Percentiles rank a stretch among this genome's conserved stretches.
phyloP scores from a whole-genome alignment of 2,888 invertebrate genomes.

The Zygothrica quintamaculata region DNA sequence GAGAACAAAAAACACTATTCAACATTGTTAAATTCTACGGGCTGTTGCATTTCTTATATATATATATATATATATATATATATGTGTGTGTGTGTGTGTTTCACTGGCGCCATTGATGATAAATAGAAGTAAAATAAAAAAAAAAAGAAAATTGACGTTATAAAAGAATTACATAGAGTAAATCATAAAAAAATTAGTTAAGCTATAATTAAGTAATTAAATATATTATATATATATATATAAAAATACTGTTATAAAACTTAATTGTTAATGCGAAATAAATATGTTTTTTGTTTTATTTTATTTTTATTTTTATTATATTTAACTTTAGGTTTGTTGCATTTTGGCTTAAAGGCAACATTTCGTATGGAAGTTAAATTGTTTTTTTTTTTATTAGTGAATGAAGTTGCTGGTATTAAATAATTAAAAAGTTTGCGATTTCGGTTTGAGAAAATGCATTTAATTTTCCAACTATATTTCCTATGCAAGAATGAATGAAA shows the following conservation, averaged over 20 bases:
- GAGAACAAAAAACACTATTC: too few relatives aligned
- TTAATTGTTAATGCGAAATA: too few relatives aligned
- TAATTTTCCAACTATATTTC: conserved; percentile 35
- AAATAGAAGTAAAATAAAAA: conserved; percentile 8
- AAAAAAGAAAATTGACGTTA: not conserved
- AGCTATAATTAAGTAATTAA: too few relatives aligned
- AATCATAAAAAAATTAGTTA: conserved; percentile 32
- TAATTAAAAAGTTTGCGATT: conserved; percentile 43
- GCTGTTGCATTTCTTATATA: conserved; percentile 34
- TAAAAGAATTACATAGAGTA: conserved; percentile 10
- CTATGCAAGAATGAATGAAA: conserved; percentile 13
- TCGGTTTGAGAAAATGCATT: conserved; percentile 35
- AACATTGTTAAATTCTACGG: conserved; percentile 52
- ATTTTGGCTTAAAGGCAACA: too few relatives aligned
- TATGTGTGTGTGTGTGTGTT: conserved; percentile 44
- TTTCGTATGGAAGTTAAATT: too few relatives aligned
- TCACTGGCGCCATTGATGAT: conserved; percentile 48
- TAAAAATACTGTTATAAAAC: too few relatives aligned
- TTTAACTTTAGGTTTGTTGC: too few relatives aligned
- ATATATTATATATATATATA: too few relatives aligned
- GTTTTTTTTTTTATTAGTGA: not conserved
- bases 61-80: conserved; percentile 5
- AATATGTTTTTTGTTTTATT: too few relatives aligned
- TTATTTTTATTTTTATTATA: too few relatives aligned
- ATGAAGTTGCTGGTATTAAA: not conserved